Evolutionary conservation across 2,888 invertebrate genomes (phyloP), one percentile per base, ranked within the genome.

Genomic region (Sphaerophoria taeniata): DNA sequence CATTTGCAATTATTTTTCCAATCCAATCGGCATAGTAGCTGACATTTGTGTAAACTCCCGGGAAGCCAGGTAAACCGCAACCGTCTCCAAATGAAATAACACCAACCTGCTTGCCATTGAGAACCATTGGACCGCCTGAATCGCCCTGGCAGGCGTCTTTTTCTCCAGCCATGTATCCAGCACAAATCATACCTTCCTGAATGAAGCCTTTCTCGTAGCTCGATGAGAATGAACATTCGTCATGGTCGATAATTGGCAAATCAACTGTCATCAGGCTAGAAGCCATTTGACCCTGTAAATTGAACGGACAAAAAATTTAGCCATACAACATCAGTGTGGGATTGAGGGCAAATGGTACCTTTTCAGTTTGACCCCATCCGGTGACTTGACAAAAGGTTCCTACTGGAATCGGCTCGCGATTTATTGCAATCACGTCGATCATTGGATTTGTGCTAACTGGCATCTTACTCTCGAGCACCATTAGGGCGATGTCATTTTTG

Each of bases 121-220:
- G 90, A 91, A 96, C 94, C 43, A 97, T 92, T 0, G 97, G 97
- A 3, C 97, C 97, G n/a, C 97, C 97, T 6, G 96, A 97, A 91
- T 97, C 97, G 7, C 96, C 97, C 93, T 95, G 94, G 89, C 97
- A 97, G 34, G 96, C 95, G 90, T 97, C 97, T 69, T 94, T 95
- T n/a, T 95, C 95, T 0, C 96, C 97, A 49, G 95, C 93, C 84
- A 93, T 93, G 0, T 94, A 95, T 0, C 96, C 97, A 0, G 97
- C 97, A 89, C 97, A 97, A 53, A 97, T 89, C 87, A 94, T 95
- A 81, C 95, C 95, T 0, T 94, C 93, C 55, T 94, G 93, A 60
- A 97, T 93, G 0, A 94, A 92, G 0, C 11, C 16, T 0, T 60
- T 6, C 0, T 60, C 79, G 6, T 88, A 89, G 1, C 70, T 73